Conservation (phyloP, 2,113 vertebrate species). For the Pachyramphus minor region DNA sequence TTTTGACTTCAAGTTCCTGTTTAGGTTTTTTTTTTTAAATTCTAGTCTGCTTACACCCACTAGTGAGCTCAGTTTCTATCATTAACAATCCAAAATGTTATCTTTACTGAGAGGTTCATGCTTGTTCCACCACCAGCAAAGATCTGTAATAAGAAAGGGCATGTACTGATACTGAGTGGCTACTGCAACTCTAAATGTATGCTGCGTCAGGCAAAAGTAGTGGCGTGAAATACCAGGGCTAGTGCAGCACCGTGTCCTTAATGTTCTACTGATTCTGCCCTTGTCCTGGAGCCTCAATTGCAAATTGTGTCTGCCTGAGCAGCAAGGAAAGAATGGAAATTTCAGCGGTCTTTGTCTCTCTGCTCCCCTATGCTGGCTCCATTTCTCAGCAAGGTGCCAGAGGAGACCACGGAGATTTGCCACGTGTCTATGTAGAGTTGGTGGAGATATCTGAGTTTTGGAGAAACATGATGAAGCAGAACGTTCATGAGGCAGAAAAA, state of each 20-base stretch:
- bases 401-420: background rate
- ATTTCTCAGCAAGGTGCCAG: background rate
- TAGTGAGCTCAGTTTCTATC: background rate
- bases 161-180: accelerated
- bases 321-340: background rate
- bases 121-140: background rate
- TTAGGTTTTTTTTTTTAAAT: background rate
- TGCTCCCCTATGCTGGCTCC: accelerated
- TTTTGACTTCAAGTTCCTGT: background rate
- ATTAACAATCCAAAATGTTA: background rate
- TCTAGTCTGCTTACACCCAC: background rate
- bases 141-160: background rate
- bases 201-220: background rate
- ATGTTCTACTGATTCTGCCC: background rate
- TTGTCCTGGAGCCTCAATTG: background rate
- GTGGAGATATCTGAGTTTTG: background rate
- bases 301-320: background rate
- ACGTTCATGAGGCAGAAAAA: background rate
- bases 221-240: background rate
- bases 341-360: background rate
- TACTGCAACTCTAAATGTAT: background rate
- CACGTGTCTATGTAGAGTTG: accelerated
- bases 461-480: background rate
- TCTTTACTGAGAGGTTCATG: background rate
- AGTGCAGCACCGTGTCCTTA: background rate